phyloP scores from a whole-genome alignment of 2,797 vertebrate genomes.

The Geotrypetes seraphini region DNA sequence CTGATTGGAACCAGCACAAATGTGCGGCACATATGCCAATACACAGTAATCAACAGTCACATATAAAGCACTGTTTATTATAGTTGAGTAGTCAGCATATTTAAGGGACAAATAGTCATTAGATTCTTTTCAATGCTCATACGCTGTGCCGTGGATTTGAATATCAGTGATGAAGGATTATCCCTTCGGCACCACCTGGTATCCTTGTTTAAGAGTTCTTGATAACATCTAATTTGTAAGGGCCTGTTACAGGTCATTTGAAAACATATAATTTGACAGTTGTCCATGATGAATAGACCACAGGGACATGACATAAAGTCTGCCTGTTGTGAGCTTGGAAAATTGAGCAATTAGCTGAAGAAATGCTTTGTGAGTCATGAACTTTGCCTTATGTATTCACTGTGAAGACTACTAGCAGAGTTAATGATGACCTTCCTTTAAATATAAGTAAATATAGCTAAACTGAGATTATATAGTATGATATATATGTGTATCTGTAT shows the following conservation, averaged over 20 bases:
- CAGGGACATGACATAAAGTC: slow-evolving; percentile 22
- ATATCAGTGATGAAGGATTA: neutral
- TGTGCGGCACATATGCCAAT: too few relatives aligned
- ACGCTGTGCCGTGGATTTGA: neutral
- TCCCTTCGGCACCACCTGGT: slow-evolving; percentile 1
- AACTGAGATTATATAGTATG: neutral
- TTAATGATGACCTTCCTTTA: neutral
- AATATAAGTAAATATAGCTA: slow-evolving; percentile 10
- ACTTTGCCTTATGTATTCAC: slow-evolving; percentile 8
- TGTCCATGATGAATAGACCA: slow-evolving; percentile 17
- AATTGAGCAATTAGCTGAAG: slow-evolving; percentile 36
- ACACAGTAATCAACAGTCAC: too few relatives aligned
- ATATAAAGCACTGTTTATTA: too few relatives aligned
- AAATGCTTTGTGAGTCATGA: slow-evolving; percentile 26
- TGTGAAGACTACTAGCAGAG: slow-evolving; percentile 5
- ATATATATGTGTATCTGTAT: too few relatives aligned
- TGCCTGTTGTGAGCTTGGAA: slow-evolving; percentile 23
- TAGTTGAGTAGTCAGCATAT: too few relatives aligned
- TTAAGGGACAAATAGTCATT: too few relatives aligned
- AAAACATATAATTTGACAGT: slow-evolving; percentile 33
- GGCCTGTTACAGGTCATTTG: slow-evolving; percentile 29
- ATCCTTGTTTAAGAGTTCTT: slow-evolving; percentile 2
- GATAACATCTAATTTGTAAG: slow-evolving; percentile 27
- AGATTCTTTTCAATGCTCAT: too few relatives aligned
- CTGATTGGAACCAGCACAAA: too few relatives aligned